Conservation (phyloP, 2,888 invertebrate genomes). For the Tinea trinotella region DNA sequence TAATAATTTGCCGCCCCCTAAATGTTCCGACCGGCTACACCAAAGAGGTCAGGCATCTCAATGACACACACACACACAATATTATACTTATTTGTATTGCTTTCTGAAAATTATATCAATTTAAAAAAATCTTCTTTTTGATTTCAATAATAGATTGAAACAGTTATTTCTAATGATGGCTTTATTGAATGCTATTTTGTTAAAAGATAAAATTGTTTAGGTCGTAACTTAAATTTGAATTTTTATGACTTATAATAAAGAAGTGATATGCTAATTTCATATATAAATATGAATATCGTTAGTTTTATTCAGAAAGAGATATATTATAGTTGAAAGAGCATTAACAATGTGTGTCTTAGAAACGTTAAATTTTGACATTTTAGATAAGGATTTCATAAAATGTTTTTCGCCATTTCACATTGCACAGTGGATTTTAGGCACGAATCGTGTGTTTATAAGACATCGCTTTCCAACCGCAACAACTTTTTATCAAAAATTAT, state of each 20-base stretch:
- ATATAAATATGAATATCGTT: neutral
- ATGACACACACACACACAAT: too few species aligned
- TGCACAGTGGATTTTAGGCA: conserved; percentile 28
- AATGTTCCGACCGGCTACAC: too few species aligned
- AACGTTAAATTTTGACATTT: conserved; percentile 21
- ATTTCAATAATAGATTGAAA: too few species aligned
- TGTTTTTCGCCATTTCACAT: conserved; percentile 28
- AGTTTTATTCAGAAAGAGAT: neutral
- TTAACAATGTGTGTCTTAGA: conserved; percentile 16
- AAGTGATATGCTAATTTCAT: neutral
- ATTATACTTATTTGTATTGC: too few species aligned
- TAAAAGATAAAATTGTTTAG: too few species aligned
- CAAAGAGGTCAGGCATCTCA: too few species aligned
- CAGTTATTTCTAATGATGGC: too few species aligned
- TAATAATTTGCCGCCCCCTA: too few species aligned
- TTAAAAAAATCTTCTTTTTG: too few species aligned
- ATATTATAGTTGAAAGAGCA: neutral
- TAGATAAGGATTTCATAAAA: conserved; percentile 28
- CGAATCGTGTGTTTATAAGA: conserved; percentile 27
- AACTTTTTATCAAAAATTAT: conserved; percentile 27
- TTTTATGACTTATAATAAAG: neutral
- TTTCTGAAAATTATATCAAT: too few species aligned
- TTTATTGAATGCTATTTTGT: neutral
- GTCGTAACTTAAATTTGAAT: too few species aligned
- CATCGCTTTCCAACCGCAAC: conserved; percentile 24